Evolutionary conservation across 2,888 invertebrate genomes (phyloP).

Genomic region (Cyaniris semiargus): DNA sequence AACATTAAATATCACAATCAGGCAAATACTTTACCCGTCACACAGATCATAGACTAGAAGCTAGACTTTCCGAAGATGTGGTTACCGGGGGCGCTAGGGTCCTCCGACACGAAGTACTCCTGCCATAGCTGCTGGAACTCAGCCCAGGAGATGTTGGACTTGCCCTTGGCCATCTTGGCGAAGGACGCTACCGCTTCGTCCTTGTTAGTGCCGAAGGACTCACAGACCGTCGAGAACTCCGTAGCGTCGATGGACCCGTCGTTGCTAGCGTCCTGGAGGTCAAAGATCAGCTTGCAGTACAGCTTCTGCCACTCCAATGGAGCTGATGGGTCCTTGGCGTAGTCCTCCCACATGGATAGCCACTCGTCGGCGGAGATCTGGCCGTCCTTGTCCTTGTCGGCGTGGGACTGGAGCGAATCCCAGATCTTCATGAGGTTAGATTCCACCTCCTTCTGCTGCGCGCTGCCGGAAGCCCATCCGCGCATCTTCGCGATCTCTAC

Average conservation of each 20-base stretch:
- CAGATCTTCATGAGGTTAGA: slow-evolving; percentile 89
- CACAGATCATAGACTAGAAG: slow-evolving; percentile 73
- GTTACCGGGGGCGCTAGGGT: slow-evolving; percentile 89
- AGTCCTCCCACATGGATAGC: slow-evolving; percentile 92
- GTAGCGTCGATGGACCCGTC: slow-evolving; percentile 88
- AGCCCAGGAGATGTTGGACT: slow-evolving; percentile 85
- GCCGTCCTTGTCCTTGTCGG: slow-evolving; percentile 92
- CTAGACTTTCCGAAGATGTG: slow-evolving; percentile 91
- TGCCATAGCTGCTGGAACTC: slow-evolving; percentile 91
- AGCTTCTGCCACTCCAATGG: slow-evolving; percentile 91
- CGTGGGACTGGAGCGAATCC: slow-evolving; percentile 89
- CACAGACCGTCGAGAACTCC: slow-evolving; percentile 91
- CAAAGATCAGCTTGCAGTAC: slow-evolving; percentile 93
- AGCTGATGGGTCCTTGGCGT: slow-evolving; percentile 85
- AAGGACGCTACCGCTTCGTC: slow-evolving; percentile 89
- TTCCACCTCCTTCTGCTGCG: slow-evolving; percentile 86
- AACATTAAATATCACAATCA: slow-evolving; percentile 3
- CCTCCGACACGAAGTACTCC: slow-evolving; percentile 91
- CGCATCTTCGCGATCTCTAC: slow-evolving; percentile 90
- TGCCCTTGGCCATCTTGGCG: slow-evolving; percentile 88
- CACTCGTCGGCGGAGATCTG: slow-evolving; percentile 93
- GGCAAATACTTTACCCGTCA: background rate
- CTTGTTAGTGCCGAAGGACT: slow-evolving; percentile 87
- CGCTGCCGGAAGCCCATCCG: slow-evolving; percentile 87
- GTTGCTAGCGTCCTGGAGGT: slow-evolving; percentile 91